Evolutionary conservation across 2,888 invertebrate genomes (phyloP).

Genomic region (Apomyelois bistriatella): DNA sequence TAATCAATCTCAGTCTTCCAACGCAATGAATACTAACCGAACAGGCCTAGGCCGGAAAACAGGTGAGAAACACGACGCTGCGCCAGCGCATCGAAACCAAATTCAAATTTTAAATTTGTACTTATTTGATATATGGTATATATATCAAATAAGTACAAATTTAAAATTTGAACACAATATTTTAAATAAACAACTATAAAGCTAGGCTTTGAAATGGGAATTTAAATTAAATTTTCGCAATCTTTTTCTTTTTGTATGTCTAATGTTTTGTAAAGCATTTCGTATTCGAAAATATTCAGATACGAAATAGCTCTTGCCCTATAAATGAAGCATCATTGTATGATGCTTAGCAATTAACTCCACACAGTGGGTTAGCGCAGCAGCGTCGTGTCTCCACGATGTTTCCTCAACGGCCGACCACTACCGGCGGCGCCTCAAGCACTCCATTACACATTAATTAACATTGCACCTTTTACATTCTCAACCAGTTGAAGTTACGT

Average conservation of each 20-base stretch:
- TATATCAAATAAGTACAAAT: too few species aligned
- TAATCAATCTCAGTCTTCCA: conserved; percentile 78
- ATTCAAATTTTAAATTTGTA: neutral
- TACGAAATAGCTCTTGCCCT: too few species aligned
- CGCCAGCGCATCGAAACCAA: neutral
- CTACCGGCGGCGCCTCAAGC: conserved; percentile 18
- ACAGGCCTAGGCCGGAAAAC: conserved; percentile 54
- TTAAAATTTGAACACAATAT: too few species aligned
- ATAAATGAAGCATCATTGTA: too few species aligned
- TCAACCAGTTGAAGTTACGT: conserved; percentile 58
- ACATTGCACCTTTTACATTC: conserved; percentile 73
- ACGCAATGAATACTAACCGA: conserved; percentile 68
- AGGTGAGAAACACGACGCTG: conserved; percentile 23
- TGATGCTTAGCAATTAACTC: neutral
- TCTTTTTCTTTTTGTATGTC: too few species aligned
- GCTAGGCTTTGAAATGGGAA: too few species aligned
- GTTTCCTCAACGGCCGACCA: neutral
- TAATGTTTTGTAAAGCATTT: too few species aligned
- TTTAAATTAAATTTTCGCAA: too few species aligned
- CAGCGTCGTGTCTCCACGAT: neutral
- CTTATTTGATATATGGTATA: too few species aligned
- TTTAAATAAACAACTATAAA: too few species aligned
- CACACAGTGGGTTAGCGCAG: neutral
- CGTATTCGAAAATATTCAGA: too few species aligned
- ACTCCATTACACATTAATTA: conserved; percentile 47